Evolutionary conservation across 2,113 vertebrate genomes (phyloP), one percentile per base, ranked within the genome.

Genomic region (Megalops atlanticus): DNA sequence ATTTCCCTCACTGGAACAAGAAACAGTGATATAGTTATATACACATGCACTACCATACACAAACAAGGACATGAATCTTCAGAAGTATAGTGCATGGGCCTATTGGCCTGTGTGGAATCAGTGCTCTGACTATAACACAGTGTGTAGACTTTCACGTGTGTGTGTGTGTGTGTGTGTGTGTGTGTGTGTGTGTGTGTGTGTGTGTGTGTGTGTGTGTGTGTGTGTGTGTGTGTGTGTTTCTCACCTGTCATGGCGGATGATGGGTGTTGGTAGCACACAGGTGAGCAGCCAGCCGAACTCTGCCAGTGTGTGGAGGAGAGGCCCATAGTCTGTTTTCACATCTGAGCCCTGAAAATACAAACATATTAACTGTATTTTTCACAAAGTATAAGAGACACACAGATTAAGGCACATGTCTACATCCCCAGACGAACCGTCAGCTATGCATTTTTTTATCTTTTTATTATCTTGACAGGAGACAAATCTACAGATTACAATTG

Each of bases 271-370:
- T 81, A 99, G 89, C 78, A 99, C 95, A 71, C 95, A 97, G 0
- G 97, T 99, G 86, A 99, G 95, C 80, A 97, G 95, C 97, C 98
- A 99, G 72, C 98, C 97, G 71, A 98, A 99, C 88, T 99, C 97
- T 4, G 97, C 97, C 91, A 99, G 91, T 0, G 97, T 99, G 92
- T 98, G 97, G 76, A 99, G 92, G 76, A 99, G 92, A 2, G 97
- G 97, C 52, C 96, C 97, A 3, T 99, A 99, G 90, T 99, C 98
- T 0, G 96, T 95, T 90, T 97, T 99, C 87, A 99, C 96, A 58
- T 94, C 94, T 81, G 93, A 94, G 15, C 94, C 96, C 98, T 99
- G 92, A 5, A 70, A 54, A 54, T 74, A 12, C 12, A 35, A 81
- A 40, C 47, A 72, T 21, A 49, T 8, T 35, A 33, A 7, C 27